A percentile compares a stretch with the other conserved stretches of the same genome.
Evolutionary conservation across 23 tunicate genomes (phyloP).

Genomic region (Ascidia mentula): DNA sequence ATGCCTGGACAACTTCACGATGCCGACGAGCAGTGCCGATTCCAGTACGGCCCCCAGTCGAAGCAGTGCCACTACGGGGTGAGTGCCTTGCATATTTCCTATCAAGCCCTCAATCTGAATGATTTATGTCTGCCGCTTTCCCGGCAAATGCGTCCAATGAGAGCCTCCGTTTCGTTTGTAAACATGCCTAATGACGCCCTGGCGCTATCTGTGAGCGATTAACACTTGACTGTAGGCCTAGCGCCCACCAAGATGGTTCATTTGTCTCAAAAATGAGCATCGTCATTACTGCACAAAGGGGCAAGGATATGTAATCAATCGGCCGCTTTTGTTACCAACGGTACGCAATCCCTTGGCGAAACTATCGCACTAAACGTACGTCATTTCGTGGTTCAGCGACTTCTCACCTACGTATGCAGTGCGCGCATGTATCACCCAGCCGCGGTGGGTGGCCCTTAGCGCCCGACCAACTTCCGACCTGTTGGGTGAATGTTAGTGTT

Average conservation of each 20-base stretch:
- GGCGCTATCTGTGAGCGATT: neutral
- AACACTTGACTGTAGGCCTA: neutral
- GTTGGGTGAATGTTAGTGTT: neutral
- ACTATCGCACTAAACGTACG: neutral
- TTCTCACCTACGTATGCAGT: neutral
- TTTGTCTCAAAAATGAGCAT: neutral
- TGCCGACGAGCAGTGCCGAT: constrained; percentile 96
- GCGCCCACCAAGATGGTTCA: too few species aligned
- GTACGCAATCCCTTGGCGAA: neutral
- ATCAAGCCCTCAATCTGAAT: neutral
- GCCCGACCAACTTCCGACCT: constrained; percentile 8
- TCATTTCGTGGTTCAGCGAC: neutral
- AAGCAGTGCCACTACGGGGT: constrained; percentile 90
- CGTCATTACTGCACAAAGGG: neutral
- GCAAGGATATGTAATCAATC: neutral
- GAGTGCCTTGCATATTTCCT: constrained; percentile 8
- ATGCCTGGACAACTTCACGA: constrained; percentile 91
- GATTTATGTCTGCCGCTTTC: too few species aligned
- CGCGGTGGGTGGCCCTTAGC: neutral
- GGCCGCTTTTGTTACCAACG: neutral
- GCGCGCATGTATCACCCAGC: too few species aligned
- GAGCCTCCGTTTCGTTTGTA: neutral
- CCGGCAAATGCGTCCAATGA: neutral
- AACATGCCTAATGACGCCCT: neutral
- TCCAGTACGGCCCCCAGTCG: constrained; percentile 84